Evolutionary conservation across 2,888 invertebrate genomes (phyloP).

Genomic region (Zaprionus bogoriensis): DNA sequence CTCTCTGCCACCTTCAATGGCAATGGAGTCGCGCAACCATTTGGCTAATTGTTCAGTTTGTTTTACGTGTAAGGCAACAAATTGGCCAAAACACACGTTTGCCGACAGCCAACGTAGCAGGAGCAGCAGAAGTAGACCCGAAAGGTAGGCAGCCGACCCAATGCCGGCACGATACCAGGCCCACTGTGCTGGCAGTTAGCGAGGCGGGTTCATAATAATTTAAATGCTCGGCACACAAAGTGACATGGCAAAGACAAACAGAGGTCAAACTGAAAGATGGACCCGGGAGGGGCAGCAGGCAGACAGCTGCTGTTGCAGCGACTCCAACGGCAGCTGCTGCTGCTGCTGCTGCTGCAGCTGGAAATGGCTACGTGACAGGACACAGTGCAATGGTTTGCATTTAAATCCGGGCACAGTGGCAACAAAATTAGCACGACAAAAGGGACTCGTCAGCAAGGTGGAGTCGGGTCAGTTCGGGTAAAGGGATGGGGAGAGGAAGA

Average conservation of each 20-base stretch:
- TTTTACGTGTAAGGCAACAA: conserved; percentile 77
- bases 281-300: background rate
- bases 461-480: conserved; percentile 4
- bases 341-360: conserved; percentile 52
- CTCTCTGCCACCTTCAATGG: no score
- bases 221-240: conserved; percentile 79
- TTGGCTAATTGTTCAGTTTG: conserved; percentile 78
- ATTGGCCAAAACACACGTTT: conserved; percentile 76
- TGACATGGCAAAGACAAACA: conserved; percentile 79
- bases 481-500: background rate
- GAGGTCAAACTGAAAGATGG: conserved; percentile 60
- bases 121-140: background rate
- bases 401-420: conserved; percentile 70
- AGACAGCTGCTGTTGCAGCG: conserved; percentile 12
- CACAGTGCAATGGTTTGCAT: conserved; percentile 72
- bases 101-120: conserved; percentile 31
- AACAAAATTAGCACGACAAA: conserved; percentile 77
- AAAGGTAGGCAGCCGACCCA: conserved; percentile 23
- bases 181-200: conserved; percentile 32
- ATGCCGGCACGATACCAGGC: conserved; percentile 9
- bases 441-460: conserved; percentile 44
- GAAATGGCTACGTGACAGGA: conserved; percentile 75
- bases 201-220: conserved; percentile 76
- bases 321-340: conserved; percentile 5
- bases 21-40: conserved; percentile 59